A percentile compares a stretch with the other conserved stretches of the same genome.
phyloP scores from a whole-genome alignment of 2,113 vertebrate genomes.

The Lota lota region DNA sequence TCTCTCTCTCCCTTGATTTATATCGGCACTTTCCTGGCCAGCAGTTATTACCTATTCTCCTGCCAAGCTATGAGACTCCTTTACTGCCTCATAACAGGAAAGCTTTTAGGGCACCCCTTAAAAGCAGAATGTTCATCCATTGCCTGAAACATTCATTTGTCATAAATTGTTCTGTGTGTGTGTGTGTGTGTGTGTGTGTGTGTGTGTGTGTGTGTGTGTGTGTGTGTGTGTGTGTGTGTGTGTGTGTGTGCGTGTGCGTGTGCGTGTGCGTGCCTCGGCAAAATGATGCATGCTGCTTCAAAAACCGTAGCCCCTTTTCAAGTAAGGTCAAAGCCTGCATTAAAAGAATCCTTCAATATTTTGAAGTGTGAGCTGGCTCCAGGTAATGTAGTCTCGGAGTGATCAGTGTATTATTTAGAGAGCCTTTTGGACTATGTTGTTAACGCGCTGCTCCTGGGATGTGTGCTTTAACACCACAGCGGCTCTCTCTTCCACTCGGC shows the following conservation, averaged over 20 bases:
- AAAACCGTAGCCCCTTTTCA: slow-evolving; percentile 11
- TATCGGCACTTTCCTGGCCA: slow-evolving; percentile 18
- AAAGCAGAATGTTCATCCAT: slow-evolving; percentile 37
- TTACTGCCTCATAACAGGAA: slow-evolving; percentile 31
- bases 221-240: too few species aligned
- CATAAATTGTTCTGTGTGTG: slow-evolving; percentile 31
- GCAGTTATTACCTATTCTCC: slow-evolving; percentile 21
- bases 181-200: too few species aligned
- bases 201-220: too few species aligned
- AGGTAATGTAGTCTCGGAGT: slow-evolving; percentile 18
- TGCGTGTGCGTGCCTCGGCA: background rate
- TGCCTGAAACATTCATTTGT: slow-evolving; percentile 27
- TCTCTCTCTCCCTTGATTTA: background rate
- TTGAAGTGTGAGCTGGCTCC: slow-evolving; percentile 20
- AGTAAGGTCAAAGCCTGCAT: slow-evolving; percentile 3
- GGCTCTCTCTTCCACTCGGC: slow-evolving; percentile 58
- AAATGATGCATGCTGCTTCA: slow-evolving; percentile 2
- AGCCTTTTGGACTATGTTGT: slow-evolving; percentile 50
- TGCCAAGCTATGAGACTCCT: slow-evolving; percentile 19
- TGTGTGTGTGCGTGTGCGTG: too few species aligned
- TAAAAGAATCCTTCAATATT: slow-evolving; percentile 18
- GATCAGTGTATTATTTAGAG: slow-evolving; percentile 53
- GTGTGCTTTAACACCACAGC: slow-evolving; percentile 41
- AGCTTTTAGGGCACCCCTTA: slow-evolving; percentile 42
- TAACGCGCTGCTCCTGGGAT: slow-evolving; percentile 49